phyloP scores from a whole-genome alignment of 2,113 vertebrate species.

The Peromyscus polionotus region DNA sequence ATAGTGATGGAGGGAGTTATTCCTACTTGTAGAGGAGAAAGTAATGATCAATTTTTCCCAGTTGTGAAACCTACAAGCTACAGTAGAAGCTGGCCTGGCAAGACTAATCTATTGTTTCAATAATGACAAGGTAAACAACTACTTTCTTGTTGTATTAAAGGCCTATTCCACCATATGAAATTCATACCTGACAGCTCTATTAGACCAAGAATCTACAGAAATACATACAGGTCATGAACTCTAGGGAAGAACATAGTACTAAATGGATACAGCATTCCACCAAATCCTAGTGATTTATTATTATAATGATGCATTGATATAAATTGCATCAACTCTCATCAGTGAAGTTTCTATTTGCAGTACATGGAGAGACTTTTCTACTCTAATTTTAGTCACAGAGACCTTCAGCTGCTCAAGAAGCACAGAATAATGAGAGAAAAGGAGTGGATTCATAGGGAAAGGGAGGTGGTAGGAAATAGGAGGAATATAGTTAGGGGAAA shows the following conservation, averaged over 20 bases:
- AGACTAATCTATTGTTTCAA: neutral
- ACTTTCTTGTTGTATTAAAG: neutral
- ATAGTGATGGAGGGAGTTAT: too few relatives aligned
- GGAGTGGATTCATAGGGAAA: neutral
- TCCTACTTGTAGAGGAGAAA: too few relatives aligned
- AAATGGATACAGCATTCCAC: too few relatives aligned
- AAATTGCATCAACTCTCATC: too few relatives aligned
- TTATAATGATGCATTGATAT: too few relatives aligned
- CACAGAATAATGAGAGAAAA: neutral
- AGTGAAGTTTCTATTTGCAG: too few relatives aligned
- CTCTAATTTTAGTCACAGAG: neutral
- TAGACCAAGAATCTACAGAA: neutral
- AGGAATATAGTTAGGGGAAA: too few relatives aligned
- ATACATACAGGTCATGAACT: neutral
- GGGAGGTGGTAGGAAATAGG: fast-evolving
- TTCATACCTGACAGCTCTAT: neutral
- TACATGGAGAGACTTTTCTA: neutral
- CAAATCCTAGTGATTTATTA: too few relatives aligned
- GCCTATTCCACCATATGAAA: neutral
- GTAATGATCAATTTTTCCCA: too few relatives aligned
- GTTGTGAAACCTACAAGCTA: neutral
- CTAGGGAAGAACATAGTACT: too few relatives aligned
- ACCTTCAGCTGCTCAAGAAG: neutral
- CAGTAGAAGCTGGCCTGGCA: neutral
- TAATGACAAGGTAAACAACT: neutral